These are phyloP conservation scores for Chouioia cunea DNA, from an alignment of 2,888 invertebrate species.

Conservation along the genomic window DNA sequence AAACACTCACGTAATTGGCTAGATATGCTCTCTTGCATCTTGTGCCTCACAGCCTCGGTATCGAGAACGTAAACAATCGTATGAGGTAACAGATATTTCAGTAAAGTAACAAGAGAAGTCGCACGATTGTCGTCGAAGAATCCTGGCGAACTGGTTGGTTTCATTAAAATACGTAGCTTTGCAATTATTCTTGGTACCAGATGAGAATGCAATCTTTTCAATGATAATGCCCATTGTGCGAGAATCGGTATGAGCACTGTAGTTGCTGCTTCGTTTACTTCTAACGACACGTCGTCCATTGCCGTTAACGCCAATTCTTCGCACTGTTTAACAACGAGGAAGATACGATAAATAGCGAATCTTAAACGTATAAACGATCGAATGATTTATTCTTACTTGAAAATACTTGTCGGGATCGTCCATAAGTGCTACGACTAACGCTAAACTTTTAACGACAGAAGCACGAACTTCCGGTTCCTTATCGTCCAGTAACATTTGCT, in stretches of 20 bases:
- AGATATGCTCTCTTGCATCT: conserved; percentile 53
- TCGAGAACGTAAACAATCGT: conserved; percentile 59
- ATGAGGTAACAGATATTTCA: conserved; percentile 62
- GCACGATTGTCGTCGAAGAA: conserved; percentile 59
- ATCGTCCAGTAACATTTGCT: conserved; percentile 79
- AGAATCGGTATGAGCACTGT: conserved; percentile 74
- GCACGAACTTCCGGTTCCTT: conserved; percentile 74
- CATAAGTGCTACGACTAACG: conserved; percentile 75
- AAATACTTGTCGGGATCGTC: conserved; percentile 77
- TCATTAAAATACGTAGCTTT: conserved; percentile 61
- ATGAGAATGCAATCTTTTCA: conserved; percentile 72
- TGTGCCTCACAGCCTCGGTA: conserved; percentile 55
- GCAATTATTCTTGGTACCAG: conserved; percentile 64
- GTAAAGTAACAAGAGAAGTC: conserved; percentile 56
- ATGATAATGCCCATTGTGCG: conserved; percentile 75
- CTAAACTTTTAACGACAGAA: conserved; percentile 74
- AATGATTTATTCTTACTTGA: too few species aligned
- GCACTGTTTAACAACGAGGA: conserved; percentile 64
- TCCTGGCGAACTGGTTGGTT: conserved; percentile 55
- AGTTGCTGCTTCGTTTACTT: conserved; percentile 71
- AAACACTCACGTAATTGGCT: conserved; percentile 58
- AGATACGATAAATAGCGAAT: too few species aligned
- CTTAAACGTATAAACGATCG: too few species aligned
- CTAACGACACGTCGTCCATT: conserved; percentile 72
- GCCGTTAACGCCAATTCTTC: conserved; percentile 74